Evolutionary conservation across 2,113 vertebrate species (phyloP), one percentile per base, ranked within the genome.

Genomic region (Bos indicus): DNA sequence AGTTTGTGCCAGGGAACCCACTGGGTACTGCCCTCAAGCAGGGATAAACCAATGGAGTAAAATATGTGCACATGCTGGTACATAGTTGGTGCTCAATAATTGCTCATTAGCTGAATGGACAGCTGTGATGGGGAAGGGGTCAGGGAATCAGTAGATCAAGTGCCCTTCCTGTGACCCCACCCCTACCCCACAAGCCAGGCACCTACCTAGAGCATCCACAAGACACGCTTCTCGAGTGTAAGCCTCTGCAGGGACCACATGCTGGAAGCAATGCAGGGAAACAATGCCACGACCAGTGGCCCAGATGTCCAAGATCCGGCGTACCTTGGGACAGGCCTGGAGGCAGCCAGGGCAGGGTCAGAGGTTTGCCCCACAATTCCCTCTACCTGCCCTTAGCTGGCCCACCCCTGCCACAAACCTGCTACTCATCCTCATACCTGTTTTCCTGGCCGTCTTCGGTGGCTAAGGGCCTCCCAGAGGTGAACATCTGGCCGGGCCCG

Each of bases 241-340:
- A 0, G 99, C 99, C 98, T 99, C 99, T 3, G 99, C 99, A 0
- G 99, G 99, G 23, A 99, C 98, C 16, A 99, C 98, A 3, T 99
- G 99, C 98, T 99, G 99, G 98, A 99, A 99, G 96, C 99, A 99
- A 88, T 99, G 99, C 93, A 99, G 96, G 3, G 99, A 99, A 94
- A 99, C 80, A 9, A 99, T 98, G 0, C 99, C 99, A 0, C 98
- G 99, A 2, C 98, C 99, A 0, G 98, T 98, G 0, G 71, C 98
- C 99, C 99, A 99, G 96, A 99, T 99, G 97, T 99, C 99, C 95
- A 99, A 98, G 97, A 99, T 99, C 90, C 99, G 99, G 97, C 97
- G 98, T 77, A 99, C 99, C 98, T 99, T 99, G 94, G 98, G 97
- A 81, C 99, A 99, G 9, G 99, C 98, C 99, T 99, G 71, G 0